These are phyloP conservation scores for Helicolenus hilgendorfi DNA, from an alignment of 2,797 vertebrate genomes.

Conservation along the genomic window DNA sequence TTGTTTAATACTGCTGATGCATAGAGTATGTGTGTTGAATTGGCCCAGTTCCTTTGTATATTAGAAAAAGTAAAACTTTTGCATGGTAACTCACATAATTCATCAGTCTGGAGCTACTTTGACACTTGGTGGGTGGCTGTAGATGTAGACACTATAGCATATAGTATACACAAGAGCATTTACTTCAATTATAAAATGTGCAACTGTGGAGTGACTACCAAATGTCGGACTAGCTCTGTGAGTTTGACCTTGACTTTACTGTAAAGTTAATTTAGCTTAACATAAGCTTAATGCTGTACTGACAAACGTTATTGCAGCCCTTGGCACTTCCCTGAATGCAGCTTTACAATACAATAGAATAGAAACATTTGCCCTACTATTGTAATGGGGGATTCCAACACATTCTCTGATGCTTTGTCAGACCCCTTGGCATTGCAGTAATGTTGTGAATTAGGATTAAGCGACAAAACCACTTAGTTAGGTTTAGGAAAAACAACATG, in stretches of 20 bases:
- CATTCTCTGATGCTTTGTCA: no score
- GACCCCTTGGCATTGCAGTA: not conserved
- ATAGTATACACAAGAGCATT: not conserved
- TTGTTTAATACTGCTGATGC: not conserved
- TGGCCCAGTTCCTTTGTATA: not conserved
- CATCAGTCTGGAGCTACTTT: not conserved
- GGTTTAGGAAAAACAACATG: no score
- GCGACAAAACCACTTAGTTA: no score
- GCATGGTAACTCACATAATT: not conserved
- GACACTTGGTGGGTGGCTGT: not conserved
- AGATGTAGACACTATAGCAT: not conserved
- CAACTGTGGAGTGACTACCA: not conserved
- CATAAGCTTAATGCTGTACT: not conserved
- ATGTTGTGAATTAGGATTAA: no score
- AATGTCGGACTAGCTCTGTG: not conserved
- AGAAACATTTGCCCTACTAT: accelerated
- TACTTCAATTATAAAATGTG: not conserved
- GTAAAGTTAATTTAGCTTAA: not conserved
- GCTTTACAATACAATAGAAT: not conserved
- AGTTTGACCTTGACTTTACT: not conserved
- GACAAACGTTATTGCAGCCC: not conserved
- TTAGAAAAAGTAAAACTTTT: not conserved
- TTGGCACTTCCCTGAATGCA: not conserved
- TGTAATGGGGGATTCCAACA: not conserved
- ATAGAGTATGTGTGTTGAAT: not conserved